Evolutionary conservation across 2,113 vertebrate species (phyloP).

Genomic region (Sinocyclocheilus maitianheensis): DNA sequence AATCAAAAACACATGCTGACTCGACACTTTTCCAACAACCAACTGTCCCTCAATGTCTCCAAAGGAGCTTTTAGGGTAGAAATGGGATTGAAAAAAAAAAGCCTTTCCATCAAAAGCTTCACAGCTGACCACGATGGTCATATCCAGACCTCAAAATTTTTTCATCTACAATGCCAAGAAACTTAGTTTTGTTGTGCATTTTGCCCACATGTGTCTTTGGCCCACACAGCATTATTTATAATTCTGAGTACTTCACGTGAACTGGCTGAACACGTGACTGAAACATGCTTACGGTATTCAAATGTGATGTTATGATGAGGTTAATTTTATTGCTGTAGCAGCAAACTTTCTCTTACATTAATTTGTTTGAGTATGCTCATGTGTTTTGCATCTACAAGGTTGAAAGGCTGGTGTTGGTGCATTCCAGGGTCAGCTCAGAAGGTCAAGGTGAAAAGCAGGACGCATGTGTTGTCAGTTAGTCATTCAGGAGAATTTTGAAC

Average conservation of each 20-base stretch:
- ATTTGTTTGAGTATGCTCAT: not conserved
- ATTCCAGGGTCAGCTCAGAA: slow-evolving; percentile 24
- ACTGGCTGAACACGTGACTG: not conserved
- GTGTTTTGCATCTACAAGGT: slow-evolving; percentile 5
- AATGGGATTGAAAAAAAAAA: slow-evolving; percentile 30
- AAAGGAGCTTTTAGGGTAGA: not conserved
- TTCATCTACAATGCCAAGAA: slow-evolving; percentile 8
- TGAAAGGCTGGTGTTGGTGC: not conserved
- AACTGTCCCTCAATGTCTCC: slow-evolving; percentile 48
- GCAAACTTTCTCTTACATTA: not conserved
- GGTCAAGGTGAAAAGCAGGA: slow-evolving; percentile 12
- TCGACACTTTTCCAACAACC: slow-evolving; percentile 44
- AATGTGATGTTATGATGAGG: slow-evolving; percentile 3
- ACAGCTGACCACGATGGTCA: not conserved
- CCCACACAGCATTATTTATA: slow-evolving; percentile 14
- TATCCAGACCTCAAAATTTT: not conserved
- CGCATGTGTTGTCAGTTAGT: not conserved
- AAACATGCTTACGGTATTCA: slow-evolving; percentile 12
- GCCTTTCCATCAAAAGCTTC: slow-evolving; percentile 18
- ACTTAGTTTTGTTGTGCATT: not conserved
- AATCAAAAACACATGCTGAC: slow-evolving; percentile 45
- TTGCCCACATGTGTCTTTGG: slow-evolving; percentile 29
- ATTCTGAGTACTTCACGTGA: slow-evolving; percentile 13
- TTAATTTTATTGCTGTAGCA: slow-evolving; percentile 6
- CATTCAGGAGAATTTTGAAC: slow-evolving; percentile 6